phyloP scores from a whole-genome alignment of 2,888 invertebrate genomes.

The Loripinus fragilis region DNA sequence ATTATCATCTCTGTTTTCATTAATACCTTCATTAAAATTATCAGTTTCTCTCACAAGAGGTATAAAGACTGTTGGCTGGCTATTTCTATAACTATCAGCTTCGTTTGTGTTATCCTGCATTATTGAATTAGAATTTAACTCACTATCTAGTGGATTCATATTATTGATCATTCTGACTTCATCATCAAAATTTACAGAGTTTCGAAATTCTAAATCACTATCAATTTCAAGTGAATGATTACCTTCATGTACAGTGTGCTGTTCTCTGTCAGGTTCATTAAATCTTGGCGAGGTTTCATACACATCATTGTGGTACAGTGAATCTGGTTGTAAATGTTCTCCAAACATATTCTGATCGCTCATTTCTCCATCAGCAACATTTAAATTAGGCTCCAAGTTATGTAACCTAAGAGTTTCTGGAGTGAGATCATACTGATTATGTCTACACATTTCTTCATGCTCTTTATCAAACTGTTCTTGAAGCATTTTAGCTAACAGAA shows the following conservation, averaged over 20 bases:
- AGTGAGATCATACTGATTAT: conserved; percentile 22
- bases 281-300: conserved; percentile 6
- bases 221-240: background rate
- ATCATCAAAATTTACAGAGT: background rate
- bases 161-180: too few relatives aligned
- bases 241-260: background rate
- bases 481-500: conserved; percentile 43
- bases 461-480: conserved; percentile 43
- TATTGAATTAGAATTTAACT: too few relatives aligned
- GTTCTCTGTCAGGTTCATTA: background rate
- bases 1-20: background rate
- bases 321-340: background rate
- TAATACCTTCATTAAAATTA: background rate
- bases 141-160: too few relatives aligned
- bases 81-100: too few relatives aligned
- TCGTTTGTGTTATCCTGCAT: too few relatives aligned
- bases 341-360: background rate
- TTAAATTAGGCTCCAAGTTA: background rate
- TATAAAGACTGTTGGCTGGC: background rate
- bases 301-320: background rate
- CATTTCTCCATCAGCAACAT: background rate
- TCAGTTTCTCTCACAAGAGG: background rate
- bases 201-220: background rate
- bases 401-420: background rate
- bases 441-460: conserved; percentile 12